Evolutionary conservation across 1,140 invertebrate genomes (phyloP), one percentile per base, ranked within the genome.

Genomic region (Platyura marginata): DNA sequence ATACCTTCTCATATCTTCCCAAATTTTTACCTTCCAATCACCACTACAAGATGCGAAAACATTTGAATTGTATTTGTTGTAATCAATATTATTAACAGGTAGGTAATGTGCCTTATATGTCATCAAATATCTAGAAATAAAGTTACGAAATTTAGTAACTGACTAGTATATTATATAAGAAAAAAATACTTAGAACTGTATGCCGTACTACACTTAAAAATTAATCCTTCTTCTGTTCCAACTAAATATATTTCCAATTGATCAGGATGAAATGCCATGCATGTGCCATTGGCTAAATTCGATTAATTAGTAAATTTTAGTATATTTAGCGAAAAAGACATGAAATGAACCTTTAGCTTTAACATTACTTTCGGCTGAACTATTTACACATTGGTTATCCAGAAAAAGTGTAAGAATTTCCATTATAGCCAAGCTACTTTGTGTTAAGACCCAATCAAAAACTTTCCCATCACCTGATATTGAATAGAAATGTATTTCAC

Each of bases 21-120:
- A 95, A 41, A 95, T 87, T 65, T 94, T 93, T 8, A 95, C 79
- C 38, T 82, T 74, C 88, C 91, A 94, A 58, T 95, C 92, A 9
- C 81, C 81, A 43, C 85, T 83, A 51, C 88, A 93, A 8, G 88
- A 90, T 10, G 85, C 75, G 53, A 90, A 95, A 35, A 96, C 82
- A 41, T 75, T 77, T 9, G 78, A 74, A 58, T 91, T 86, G 54
- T 72, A 94, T 51, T 76, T 74, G 60, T 95, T 95, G 64, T 85
- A 95, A 51, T 80, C 72, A 33, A 95, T 82, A 45, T 78, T 70
- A 59, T 90, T 83, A 2, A 96, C 76, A 0, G 88, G 80, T 74
- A 92, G 81, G 52, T 86, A 76, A 57, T 96, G 91, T 0, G 76
- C 78, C 41, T 84, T 75, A 48, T 86, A 86, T 2, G 80, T 82